A percentile compares a stretch with the other conserved stretches of the same genome.
Conservation (phyloP, 2,888 invertebrate species). For the Antheraea assamensis region DNA sequence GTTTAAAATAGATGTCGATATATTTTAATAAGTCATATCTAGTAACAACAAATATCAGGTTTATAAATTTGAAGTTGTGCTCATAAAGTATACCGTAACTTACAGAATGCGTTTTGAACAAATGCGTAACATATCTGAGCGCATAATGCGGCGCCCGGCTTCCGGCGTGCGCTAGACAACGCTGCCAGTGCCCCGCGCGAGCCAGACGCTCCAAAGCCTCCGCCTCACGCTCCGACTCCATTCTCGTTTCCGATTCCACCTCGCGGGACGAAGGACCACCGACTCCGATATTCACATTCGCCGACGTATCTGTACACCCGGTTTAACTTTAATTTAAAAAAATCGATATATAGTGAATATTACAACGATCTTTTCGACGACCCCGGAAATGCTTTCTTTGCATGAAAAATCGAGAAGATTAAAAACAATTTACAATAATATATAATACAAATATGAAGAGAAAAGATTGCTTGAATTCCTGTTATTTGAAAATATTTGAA, state of each 20-base stretch:
- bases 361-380: too few species aligned
- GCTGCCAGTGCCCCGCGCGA: constrained; percentile 73
- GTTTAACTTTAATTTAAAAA: neutral
- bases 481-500: too few species aligned
- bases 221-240: constrained; percentile 48
- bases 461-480: too few species aligned
- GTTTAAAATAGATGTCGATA: too few species aligned
- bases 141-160: constrained; percentile 67
- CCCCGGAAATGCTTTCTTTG: too few species aligned
- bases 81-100: neutral
- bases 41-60: neutral
- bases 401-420: too few species aligned
- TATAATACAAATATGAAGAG: too few species aligned
- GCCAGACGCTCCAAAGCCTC: constrained; percentile 67
- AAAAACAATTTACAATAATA: too few species aligned
- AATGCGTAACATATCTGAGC: constrained; percentile 64
- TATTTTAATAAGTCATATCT: neutral
- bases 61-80: neutral
- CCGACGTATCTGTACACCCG: neutral
- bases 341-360: neutral
- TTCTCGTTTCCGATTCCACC: constrained; percentile 29
- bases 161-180: constrained; percentile 71
- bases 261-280: constrained; percentile 17
- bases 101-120: constrained; percentile 69
- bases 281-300: neutral